Evolutionary conservation across 2,888 invertebrate species (phyloP).

Genomic region (Polydrusus cervinus): DNA sequence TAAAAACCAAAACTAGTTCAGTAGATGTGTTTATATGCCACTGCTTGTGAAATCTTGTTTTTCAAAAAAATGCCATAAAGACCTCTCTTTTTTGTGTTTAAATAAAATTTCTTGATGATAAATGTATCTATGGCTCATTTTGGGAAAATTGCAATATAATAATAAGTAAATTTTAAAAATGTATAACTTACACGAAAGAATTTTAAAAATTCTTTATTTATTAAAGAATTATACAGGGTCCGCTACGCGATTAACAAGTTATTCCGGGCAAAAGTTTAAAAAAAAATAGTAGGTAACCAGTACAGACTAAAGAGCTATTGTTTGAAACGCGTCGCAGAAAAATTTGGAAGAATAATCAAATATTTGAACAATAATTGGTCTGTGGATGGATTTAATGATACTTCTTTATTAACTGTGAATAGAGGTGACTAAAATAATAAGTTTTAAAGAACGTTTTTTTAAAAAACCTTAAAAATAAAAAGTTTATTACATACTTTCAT

Average conservation of each 20-base stretch:
- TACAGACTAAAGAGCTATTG: too few species aligned
- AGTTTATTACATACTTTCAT: too few species aligned
- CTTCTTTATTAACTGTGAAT: too few species aligned
- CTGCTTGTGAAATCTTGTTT: not conserved
- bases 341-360: too few species aligned
- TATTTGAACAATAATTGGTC: too few species aligned
- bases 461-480: too few species aligned
- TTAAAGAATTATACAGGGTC: constrained; percentile 14
- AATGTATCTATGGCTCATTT: not conserved
- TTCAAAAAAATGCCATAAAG: constrained; percentile 9
- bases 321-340: too few species aligned
- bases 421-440: too few species aligned
- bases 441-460: too few species aligned
- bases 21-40: not conserved
- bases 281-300: too few species aligned
- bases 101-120: not conserved
- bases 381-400: too few species aligned
- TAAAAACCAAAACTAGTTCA: constrained; percentile 2
- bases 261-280: too few species aligned
- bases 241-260: not conserved
- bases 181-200: constrained; percentile 4
- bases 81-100: constrained; percentile 2
- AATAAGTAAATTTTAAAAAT: constrained; percentile 1
- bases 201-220: constrained; percentile 37
- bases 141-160: constrained; percentile 18